Base-by-base conservation (phyloP, 1,140 invertebrate genomes). In the Yoshiicerus persimilis region DNA sequence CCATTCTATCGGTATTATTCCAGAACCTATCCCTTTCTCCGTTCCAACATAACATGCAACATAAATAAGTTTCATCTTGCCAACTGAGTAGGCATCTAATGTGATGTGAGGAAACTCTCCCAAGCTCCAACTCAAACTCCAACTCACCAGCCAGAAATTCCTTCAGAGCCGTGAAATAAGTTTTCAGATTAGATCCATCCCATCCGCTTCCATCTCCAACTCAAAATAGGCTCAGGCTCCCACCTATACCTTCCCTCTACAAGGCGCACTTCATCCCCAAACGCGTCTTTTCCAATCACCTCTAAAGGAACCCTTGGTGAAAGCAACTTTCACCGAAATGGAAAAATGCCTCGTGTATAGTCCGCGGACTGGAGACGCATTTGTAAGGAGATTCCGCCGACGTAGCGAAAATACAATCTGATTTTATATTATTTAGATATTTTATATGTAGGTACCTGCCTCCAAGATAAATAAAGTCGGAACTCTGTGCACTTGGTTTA, bases 51-150 rank as follows among this genome's bases (percentile, higher is more conserved):
- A 70, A 27, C 47, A 56, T 70, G 30, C 66, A 70, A 70, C 66
- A 70, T 70, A 70, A 70, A 70, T 70, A 70, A 70, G 66, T 70
- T 70, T 70, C 66, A 70, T 70, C 66, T 70, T 70, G 66, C 66
- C 66, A 70, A 70, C 25, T 56, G 47, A 4, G 47, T 56, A 56
- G 47, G 20, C 47, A 56, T 20, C 16, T 56, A 56, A 47, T 47
- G 16, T 47, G n/a, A 56, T 56, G 47, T 56, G n/a, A 56, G 47
- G 47, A 1, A 56, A 56, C 47, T 56, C 41, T 47, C 25, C 13
- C 66, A 30, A 10, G 20, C 62, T 25, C 66, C 16, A 4, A 27
- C 25, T 70, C 64, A 4, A 10, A 3, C 64, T 27, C 10, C 25
- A 25, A 10, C 11, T 70, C 66, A 27, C 25, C 27, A 70, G 16